These are phyloP conservation scores for Cliona cf. orientalis DNA, from an alignment of 37 sponge, comb jelly and placozoan genomes.

Conservation along the genomic window DNA sequence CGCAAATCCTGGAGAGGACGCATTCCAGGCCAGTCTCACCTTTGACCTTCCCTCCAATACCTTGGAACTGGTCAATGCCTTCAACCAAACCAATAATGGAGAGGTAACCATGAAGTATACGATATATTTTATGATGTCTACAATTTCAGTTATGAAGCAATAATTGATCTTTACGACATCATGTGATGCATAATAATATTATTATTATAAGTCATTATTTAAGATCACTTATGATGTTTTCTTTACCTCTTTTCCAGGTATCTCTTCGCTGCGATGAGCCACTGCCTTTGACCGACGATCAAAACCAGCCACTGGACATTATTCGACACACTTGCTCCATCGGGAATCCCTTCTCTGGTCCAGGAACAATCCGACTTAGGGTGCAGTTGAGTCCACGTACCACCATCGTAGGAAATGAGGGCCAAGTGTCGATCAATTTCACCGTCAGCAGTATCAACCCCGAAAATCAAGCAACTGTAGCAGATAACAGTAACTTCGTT, in stretches of 20 bases:
- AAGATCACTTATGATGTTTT: no score
- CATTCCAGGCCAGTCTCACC: slow-evolving; percentile 36
- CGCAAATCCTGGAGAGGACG: slow-evolving; percentile 33
- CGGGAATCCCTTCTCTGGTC: background rate
- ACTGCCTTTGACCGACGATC: no score
- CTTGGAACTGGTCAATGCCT: slow-evolving; percentile 14
- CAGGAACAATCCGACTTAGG: background rate
- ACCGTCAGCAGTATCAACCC: slow-evolving; percentile 44
- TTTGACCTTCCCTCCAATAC: slow-evolving; percentile 4
- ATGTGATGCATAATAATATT: background rate
- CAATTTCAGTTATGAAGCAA: background rate
- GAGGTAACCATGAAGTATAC: no score
- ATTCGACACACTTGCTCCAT: slow-evolving; percentile 1
- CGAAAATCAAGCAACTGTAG: slow-evolving; percentile 2
- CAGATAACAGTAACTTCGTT: slow-evolving; percentile 17
- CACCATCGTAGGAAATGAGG: slow-evolving; percentile 20
- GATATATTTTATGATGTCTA: no score
- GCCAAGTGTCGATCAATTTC: slow-evolving; percentile 1
- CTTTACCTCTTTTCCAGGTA: no score
- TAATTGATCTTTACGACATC: background rate
- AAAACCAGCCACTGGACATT: no score
- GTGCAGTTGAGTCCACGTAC: background rate
- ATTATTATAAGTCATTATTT: background rate
- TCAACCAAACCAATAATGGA: no score
- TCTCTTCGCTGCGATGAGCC: no score